A percentile compares a stretch with the other conserved stretches of the same genome.
phyloP scores from a whole-genome alignment of 23 tunicate species.

The Oikopleura vanhoeffeni region DNA sequence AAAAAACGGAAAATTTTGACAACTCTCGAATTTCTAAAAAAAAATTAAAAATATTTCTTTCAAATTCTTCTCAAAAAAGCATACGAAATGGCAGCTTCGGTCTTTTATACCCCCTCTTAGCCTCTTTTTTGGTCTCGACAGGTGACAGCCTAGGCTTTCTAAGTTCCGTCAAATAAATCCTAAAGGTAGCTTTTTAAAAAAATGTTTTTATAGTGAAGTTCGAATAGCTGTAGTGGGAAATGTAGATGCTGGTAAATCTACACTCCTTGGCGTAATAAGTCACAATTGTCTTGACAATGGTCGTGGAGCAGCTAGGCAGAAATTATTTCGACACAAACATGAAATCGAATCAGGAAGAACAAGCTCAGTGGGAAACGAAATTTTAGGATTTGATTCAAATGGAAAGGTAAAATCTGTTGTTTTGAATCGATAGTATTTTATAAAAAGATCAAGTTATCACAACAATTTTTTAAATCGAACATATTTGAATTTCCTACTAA shows the following conservation, averaged over 20 bases:
- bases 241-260: slow-evolving; percentile 99
- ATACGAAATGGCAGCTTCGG: no score
- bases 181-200: no score
- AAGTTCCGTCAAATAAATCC: no score
- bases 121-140: no score
- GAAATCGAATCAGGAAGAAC: slow-evolving; percentile 94
- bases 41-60: no score
- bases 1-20: no score
- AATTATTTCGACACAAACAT: slow-evolving; percentile 93
- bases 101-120: no score
- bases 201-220: slow-evolving; percentile 14
- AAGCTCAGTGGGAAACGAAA: slow-evolving; percentile 90
- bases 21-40: no score
- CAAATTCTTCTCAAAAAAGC: no score
- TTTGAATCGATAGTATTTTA: neutral
- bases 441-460: neutral
- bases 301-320: slow-evolving; percentile 78
- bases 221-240: slow-evolving; percentile 95
- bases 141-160: no score
- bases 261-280: slow-evolving; percentile 78
- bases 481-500: neutral
- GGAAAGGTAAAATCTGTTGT: slow-evolving; percentile 18
- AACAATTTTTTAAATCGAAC: neutral
- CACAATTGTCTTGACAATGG: slow-evolving; percentile 97
- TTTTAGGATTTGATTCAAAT: slow-evolving; percentile 56